Conservation (phyloP, 2,888 invertebrate species). For the Hanleya hanleyi region DNA sequence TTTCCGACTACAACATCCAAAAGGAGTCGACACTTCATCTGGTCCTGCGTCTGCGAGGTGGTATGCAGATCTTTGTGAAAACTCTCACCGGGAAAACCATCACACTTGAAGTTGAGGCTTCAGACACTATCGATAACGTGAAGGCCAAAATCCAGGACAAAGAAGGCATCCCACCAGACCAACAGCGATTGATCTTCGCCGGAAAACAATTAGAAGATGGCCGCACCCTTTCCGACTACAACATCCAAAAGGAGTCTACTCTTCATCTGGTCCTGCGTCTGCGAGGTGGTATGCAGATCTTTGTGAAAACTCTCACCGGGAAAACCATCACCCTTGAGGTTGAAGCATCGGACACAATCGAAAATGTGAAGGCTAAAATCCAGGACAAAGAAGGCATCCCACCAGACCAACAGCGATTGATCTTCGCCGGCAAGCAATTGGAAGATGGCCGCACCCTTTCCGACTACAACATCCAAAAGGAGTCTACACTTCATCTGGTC, state of each 20-base stretch:
- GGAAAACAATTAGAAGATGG: constrained; percentile 6
- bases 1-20: constrained; percentile 7
- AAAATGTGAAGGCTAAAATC: neutral
- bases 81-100: neutral
- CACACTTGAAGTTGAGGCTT: neutral
- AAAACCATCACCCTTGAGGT: neutral
- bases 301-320: neutral
- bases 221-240: neutral
- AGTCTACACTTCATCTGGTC: neutral
- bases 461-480: constrained; percentile 4
- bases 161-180: constrained; percentile 4
- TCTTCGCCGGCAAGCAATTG: neutral
- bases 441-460: constrained; percentile 1
- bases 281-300: constrained; percentile 5
- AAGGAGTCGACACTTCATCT: constrained; percentile 1
- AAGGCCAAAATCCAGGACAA: constrained; percentile 6
- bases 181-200: constrained; percentile 2
- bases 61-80: constrained; percentile 7
- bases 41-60: neutral
- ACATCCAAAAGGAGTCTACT: constrained; percentile 4
- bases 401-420: constrained; percentile 1
- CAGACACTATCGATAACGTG: constrained; percentile 1
- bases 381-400: constrained; percentile 2
- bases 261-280: constrained; percentile 5
- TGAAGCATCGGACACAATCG: neutral